Evolutionary conservation across 2,113 vertebrate genomes (phyloP).

Genomic region (Hoplias malabaricus): DNA sequence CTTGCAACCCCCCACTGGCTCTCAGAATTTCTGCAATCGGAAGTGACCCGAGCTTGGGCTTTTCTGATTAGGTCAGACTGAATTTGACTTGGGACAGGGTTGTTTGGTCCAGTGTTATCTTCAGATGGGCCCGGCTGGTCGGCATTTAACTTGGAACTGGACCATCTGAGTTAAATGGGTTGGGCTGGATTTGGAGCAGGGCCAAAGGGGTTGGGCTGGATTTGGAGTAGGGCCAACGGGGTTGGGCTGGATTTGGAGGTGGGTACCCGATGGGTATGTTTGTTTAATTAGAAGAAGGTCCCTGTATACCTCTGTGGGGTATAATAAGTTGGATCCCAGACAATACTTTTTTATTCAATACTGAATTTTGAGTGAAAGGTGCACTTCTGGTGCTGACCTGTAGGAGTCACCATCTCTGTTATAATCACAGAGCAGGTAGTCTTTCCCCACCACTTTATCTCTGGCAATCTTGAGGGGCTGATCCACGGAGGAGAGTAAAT

Average conservation of each 20-base stretch:
- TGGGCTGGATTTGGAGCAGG: neutral
- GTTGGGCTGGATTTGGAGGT: neutral
- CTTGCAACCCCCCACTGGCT: no score
- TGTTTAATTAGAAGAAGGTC: no score
- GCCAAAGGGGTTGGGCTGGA: neutral
- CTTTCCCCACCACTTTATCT: constrained; percentile 95
- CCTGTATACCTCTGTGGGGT: no score
- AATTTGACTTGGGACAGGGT: neutral
- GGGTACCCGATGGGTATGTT: no score
- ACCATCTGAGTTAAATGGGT: neutral
- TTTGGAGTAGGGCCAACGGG: neutral
- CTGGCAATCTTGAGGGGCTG: constrained; percentile 97
- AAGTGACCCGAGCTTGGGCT: no score
- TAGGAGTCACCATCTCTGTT: constrained; percentile 98
- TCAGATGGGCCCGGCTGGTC: no score
- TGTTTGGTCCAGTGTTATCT: no score
- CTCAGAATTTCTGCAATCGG: no score
- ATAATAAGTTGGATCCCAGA: no score
- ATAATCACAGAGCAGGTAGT: constrained; percentile 98
- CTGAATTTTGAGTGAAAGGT: neutral
- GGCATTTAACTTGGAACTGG: no score
- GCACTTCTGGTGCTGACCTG: constrained; percentile 73
- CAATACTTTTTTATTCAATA: no score
- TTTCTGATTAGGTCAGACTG: no score
- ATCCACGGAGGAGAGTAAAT: constrained; percentile 97